Evolutionary conservation across 1,140 invertebrate genomes (phyloP).

Genomic region (Solenopsis fugax): DNA sequence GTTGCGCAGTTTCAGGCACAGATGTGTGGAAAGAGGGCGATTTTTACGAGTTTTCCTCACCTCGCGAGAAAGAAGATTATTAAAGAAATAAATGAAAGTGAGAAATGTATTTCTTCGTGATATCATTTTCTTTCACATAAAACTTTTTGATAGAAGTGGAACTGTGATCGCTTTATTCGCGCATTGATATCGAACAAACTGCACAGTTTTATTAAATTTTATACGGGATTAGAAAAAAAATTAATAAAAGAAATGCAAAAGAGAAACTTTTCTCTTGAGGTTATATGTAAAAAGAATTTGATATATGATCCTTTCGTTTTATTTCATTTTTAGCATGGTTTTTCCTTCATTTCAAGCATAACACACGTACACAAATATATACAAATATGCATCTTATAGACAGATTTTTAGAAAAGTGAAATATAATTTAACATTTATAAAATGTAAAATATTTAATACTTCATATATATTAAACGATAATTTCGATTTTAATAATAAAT

Average conservation of each 20-base stretch:
- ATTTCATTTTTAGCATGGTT: neutral
- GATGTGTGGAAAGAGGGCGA: neutral
- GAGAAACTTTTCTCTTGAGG: constrained; percentile 9
- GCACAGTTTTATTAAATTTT: constrained; percentile 8
- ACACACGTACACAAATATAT: no score
- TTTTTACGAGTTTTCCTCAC: constrained; percentile 20
- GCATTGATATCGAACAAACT: neutral
- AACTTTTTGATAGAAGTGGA: neutral
- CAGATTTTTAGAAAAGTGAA: neutral
- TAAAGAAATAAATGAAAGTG: constrained; percentile 13
- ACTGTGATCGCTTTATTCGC: neutral
- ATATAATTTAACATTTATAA: neutral
- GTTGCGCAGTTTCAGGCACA: constrained; percentile 4
- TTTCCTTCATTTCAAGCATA: neutral
- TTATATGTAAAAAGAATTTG: constrained; percentile 9
- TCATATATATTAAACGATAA: neutral
- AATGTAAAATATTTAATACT: neutral
- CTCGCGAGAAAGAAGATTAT: neutral
- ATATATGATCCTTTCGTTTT: neutral
- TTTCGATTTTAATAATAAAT: neutral
- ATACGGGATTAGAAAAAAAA: neutral
- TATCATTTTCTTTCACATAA: neutral
- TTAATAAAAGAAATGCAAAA: neutral
- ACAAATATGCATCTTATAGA: neutral
- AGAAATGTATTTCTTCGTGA: neutral